A percentile compares a stretch with the other conserved stretches of the same genome.
phyloP scores from a whole-genome alignment of 2,797 vertebrate species.

The Salarias fasciatus region DNA sequence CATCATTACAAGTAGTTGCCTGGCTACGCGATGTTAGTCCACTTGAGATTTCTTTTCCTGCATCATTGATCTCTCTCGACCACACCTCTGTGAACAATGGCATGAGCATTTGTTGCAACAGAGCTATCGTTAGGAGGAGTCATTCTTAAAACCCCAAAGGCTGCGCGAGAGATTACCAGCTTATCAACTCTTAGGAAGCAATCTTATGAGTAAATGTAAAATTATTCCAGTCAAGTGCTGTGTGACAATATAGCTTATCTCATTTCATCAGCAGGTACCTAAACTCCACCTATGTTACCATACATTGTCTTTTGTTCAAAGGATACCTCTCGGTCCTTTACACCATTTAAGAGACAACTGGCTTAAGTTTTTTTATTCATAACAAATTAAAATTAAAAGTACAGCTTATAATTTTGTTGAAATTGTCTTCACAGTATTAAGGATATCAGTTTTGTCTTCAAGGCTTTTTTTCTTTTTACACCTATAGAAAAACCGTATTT shows the following conservation, averaged over 20 bases:
- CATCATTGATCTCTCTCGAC: background rate
- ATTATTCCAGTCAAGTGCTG: slow-evolving; percentile 52
- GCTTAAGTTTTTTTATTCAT: background rate
- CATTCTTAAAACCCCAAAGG: slow-evolving; percentile 4
- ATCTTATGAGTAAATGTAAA: slow-evolving; percentile 10
- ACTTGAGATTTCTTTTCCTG: slow-evolving; percentile 1
- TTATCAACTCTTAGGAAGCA: slow-evolving; percentile 1
- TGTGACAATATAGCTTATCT: slow-evolving; percentile 32
- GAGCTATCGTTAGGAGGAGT: slow-evolving; percentile 8
- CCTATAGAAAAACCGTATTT: background rate
- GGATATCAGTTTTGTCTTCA: background rate
- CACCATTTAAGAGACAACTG: background rate
- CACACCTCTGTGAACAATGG: slow-evolving; percentile 23
- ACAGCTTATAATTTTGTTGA: background rate
- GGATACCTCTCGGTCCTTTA: background rate
- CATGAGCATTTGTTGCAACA: slow-evolving; percentile 23
- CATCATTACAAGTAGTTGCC: slow-evolving; percentile 9
- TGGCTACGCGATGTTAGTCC: slow-evolving; percentile 6
- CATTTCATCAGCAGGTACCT: slow-evolving; percentile 24
- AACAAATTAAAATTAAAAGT: background rate
- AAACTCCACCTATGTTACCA: background rate
- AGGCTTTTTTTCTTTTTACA: background rate
- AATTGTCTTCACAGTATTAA: no score
- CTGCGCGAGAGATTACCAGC: slow-evolving; percentile 23
- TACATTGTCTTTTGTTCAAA: no score